Percentiles rank a stretch among this genome's conserved stretches.
Evolutionary conservation across 2,888 invertebrate genomes (phyloP).

Genomic region (Auanema sp.): DNA sequence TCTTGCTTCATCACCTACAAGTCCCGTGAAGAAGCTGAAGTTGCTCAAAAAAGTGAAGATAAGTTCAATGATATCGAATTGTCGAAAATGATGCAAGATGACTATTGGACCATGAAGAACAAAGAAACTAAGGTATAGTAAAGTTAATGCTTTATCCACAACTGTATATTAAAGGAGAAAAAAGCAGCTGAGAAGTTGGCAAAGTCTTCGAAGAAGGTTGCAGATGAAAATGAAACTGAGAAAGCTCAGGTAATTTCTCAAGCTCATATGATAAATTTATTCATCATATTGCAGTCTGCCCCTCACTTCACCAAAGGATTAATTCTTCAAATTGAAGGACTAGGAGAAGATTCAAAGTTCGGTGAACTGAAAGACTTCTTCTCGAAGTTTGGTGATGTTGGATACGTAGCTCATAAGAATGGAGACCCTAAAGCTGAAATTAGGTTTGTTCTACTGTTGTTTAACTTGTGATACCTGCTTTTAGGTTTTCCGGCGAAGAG

Average conservation of each 20-base stretch:
- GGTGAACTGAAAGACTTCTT: slow-evolving; percentile 77
- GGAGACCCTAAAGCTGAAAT: slow-evolving; percentile 41
- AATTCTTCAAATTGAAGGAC: slow-evolving; percentile 49
- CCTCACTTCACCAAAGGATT: slow-evolving; percentile 52
- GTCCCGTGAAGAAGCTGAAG: slow-evolving; percentile 78
- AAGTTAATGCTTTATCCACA: not conserved
- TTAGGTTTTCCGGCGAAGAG: slow-evolving; percentile 27
- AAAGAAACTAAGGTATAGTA: slow-evolving; percentile 33
- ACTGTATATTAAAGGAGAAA: slow-evolving; percentile 25
- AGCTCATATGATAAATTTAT: not conserved
- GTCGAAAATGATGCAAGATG: slow-evolving; percentile 58
- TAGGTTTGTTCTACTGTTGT: slow-evolving; percentile 10
- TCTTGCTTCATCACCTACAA: slow-evolving; percentile 87
- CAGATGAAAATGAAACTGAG: slow-evolving; percentile 39
- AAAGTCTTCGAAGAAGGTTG: slow-evolving; percentile 36
- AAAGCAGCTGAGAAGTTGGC: slow-evolving; percentile 37
- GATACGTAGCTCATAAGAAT: slow-evolving; percentile 40
- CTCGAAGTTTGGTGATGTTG: slow-evolving; percentile 71
- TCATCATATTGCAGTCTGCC: not conserved
- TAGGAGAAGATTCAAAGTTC: slow-evolving; percentile 33
- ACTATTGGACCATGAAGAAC: slow-evolving; percentile 56
- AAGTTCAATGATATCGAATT: slow-evolving; percentile 71
- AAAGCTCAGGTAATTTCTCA: slow-evolving; percentile 22
- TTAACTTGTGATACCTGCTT: not conserved
- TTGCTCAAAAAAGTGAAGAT: slow-evolving; percentile 73